Percentiles rank a stretch among this genome's conserved stretches.
phyloP scores from a whole-genome alignment of 2,888 invertebrate genomes.

The Trachelus troglodyta region DNA sequence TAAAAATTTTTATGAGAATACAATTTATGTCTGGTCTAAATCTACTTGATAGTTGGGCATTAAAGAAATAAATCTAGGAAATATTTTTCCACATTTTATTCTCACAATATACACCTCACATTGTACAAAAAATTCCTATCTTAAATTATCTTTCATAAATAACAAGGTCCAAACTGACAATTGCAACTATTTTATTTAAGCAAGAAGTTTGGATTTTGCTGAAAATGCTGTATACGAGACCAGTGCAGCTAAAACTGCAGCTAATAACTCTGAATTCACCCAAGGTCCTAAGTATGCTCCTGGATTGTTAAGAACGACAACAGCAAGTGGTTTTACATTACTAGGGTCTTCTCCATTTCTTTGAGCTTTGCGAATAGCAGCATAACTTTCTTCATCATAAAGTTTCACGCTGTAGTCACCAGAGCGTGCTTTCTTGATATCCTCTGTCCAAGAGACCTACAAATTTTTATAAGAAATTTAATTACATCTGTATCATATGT shows the following conservation, averaged over 20 bases:
- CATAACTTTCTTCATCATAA: constrained; percentile 93
- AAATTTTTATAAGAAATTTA: constrained; percentile 42
- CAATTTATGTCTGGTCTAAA: not conserved
- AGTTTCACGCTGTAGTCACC: constrained; percentile 85
- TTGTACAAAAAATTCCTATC: constrained; percentile 10
- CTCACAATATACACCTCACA: not conserved
- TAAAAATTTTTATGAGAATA: constrained; percentile 1
- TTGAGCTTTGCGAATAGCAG: constrained; percentile 84
- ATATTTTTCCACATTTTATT: not conserved
- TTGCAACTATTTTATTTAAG: constrained; percentile 66
- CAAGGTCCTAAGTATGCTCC: constrained; percentile 92
- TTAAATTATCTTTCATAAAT: constrained; percentile 16
- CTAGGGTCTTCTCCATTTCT: constrained; percentile 78
- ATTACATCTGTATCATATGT: not conserved
- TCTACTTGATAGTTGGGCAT: not conserved
- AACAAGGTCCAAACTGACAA: not conserved
- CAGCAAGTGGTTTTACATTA: constrained; percentile 76
- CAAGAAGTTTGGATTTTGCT: constrained; percentile 83
- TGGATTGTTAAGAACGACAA: constrained; percentile 78
- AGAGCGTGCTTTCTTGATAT: constrained; percentile 82
- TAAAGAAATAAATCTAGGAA: not conserved
- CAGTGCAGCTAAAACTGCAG: constrained; percentile 79
- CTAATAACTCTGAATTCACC: constrained; percentile 92
- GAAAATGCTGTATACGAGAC: constrained; percentile 90
- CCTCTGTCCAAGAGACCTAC: constrained; percentile 94